Evolutionary conservation across 2,113 vertebrate genomes (phyloP).

Genomic region (Vimba vimba): DNA sequence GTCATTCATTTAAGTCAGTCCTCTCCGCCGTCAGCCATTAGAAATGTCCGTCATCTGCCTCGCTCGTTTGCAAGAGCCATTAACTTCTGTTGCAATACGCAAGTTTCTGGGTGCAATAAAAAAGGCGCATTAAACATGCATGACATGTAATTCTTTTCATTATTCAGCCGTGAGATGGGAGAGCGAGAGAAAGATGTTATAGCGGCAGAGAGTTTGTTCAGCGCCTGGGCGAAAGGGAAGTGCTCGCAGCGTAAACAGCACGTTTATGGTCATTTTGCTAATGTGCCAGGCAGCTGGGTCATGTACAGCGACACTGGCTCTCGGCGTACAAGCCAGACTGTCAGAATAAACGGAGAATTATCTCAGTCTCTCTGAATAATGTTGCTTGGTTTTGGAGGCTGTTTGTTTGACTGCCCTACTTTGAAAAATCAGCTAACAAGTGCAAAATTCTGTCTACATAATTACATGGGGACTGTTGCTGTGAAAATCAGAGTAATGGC

Average conservation of each 20-base stretch:
- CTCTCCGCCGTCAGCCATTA: slow-evolving; percentile 21
- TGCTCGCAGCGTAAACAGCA: slow-evolving; percentile 49
- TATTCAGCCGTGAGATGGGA: neutral
- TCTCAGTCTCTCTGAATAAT: slow-evolving; percentile 19
- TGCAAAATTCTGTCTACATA: neutral
- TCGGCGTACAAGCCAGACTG: neutral
- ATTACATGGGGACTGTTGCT: neutral
- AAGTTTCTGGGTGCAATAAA: slow-evolving; percentile 41
- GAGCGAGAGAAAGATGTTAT: neutral
- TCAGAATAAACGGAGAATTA: neutral
- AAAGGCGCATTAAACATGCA: slow-evolving; percentile 40
- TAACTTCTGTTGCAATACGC: slow-evolving; percentile 14
- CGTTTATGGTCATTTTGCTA: slow-evolving; percentile 48
- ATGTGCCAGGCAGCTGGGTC: slow-evolving; percentile 40
- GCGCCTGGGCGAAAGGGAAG: neutral
- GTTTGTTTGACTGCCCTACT: slow-evolving; percentile 6
- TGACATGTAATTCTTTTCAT: slow-evolving; percentile 34
- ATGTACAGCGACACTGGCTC: neutral
- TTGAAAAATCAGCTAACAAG: neutral
- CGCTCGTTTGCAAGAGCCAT: slow-evolving; percentile 40
- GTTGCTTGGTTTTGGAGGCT: neutral
- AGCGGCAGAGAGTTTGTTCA: neutral
- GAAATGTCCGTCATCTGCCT: slow-evolving; percentile 32
- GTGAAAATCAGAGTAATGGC: neutral
- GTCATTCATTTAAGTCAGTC: slow-evolving; percentile 2